Conservation (phyloP, 2,113 vertebrate species). For the Corythaixoides concolor region DNA sequence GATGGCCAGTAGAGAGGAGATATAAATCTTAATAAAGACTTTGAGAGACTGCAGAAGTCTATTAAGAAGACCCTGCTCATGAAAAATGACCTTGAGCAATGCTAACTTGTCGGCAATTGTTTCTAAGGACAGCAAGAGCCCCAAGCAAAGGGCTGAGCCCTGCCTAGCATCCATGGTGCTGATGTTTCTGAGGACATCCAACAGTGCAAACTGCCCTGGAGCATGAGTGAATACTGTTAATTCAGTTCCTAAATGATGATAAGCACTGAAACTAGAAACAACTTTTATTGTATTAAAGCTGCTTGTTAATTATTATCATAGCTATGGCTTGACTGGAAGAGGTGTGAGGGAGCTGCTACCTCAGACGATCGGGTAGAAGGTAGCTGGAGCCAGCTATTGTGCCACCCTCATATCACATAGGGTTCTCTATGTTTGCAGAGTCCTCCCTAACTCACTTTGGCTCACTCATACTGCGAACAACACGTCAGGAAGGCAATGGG, state of each 20-base stretch:
- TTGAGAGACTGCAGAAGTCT: background rate
- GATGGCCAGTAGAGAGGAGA: background rate
- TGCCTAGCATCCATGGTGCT: background rate
- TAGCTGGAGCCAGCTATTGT: background rate
- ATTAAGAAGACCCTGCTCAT: background rate
- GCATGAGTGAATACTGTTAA: background rate
- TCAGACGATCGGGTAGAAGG: background rate
- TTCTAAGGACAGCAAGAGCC: background rate
- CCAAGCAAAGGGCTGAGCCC: background rate
- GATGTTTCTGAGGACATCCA: background rate
- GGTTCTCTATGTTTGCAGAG: background rate
- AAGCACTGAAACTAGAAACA: background rate
- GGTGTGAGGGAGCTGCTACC: background rate
- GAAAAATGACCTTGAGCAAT: background rate
- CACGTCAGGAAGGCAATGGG: background rate
- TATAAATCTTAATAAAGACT: background rate
- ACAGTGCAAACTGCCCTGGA: background rate
- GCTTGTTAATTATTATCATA: background rate
- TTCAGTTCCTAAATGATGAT: background rate
- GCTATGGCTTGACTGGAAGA: background rate
- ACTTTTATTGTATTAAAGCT: background rate
- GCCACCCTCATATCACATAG: rapidly evolving
- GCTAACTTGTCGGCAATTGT: background rate
- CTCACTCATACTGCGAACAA: background rate
- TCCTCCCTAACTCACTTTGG: background rate